Evolutionary conservation across 2,888 invertebrate genomes (phyloP).

Genomic region (Barypeithes pellucidus): DNA sequence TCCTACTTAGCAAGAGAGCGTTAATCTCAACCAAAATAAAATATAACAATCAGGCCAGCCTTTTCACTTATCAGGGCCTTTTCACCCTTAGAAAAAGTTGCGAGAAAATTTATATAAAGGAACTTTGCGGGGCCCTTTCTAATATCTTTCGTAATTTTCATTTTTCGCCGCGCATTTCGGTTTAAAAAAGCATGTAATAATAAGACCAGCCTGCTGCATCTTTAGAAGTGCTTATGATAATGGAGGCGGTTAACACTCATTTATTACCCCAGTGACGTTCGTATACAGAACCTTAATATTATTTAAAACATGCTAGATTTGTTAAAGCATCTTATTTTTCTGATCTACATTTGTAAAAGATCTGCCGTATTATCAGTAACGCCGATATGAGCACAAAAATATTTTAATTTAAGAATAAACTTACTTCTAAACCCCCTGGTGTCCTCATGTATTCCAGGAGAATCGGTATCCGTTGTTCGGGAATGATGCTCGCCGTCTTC

Average conservation of each 20-base stretch:
- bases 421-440: slow-evolving; percentile 76
- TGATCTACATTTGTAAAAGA: too few relatives aligned
- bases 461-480: slow-evolving; percentile 66
- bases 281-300: not conserved
- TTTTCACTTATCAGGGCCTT: slow-evolving; percentile 50
- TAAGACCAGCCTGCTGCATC: slow-evolving; percentile 43
- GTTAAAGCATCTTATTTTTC: too few relatives aligned
- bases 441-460: slow-evolving; percentile 69
- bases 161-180: slow-evolving; percentile 46
- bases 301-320: too few relatives aligned
- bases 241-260: slow-evolving; percentile 51
- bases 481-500: slow-evolving; percentile 74
- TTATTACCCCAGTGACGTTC: slow-evolving; percentile 44
- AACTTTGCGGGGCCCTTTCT: slow-evolving; percentile 49
- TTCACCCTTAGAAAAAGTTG: slow-evolving; percentile 47
- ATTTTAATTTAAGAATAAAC: slow-evolving; percentile 61
- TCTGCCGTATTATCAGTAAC: too few relatives aligned
- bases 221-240: slow-evolving; percentile 50
- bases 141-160: slow-evolving; percentile 54
- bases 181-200: slow-evolving; percentile 52
- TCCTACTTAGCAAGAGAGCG: slow-evolving; percentile 38
- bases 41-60: slow-evolving; percentile 50
- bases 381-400: not conserved
- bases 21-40: slow-evolving; percentile 52
- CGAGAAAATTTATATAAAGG: slow-evolving; percentile 52